phyloP scores from a whole-genome alignment of 2,888 invertebrate species.

The Chymomyza caudatula region DNA sequence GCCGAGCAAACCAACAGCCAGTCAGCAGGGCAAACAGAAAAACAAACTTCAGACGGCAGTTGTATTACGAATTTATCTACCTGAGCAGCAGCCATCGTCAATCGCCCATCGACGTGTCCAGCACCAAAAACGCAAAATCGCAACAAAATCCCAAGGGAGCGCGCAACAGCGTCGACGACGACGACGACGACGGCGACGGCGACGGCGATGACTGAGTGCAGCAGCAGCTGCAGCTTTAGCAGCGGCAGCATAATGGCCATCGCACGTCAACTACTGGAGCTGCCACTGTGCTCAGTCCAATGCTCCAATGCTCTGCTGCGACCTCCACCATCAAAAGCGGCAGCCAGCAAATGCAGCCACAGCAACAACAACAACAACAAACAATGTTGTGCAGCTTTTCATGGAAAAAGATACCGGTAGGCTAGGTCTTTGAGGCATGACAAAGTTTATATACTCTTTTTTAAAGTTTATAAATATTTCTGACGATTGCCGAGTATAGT shows the following conservation, averaged over 20 bases:
- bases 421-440: neutral
- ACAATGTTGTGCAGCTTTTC: slow-evolving; percentile 54
- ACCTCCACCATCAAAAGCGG: slow-evolving; percentile 36
- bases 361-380: slow-evolving; percentile 1
- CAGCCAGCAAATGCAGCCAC: neutral
- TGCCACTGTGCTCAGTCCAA: slow-evolving; percentile 38
- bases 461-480: too few species aligned
- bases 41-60: slow-evolving; percentile 53
- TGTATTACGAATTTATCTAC: slow-evolving; percentile 71
- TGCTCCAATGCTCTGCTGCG: slow-evolving; percentile 27
- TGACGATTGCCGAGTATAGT: too few species aligned
- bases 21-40: slow-evolving; percentile 3
- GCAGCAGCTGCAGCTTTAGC: slow-evolving; percentile 18
- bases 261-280: slow-evolving; percentile 56
- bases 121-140: neutral
- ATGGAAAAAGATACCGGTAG: slow-evolving; percentile 36
- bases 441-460: neutral
- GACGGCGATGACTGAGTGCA: neutral
- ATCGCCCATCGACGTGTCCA: slow-evolving; percentile 56
- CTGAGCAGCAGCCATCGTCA: slow-evolving; percentile 72
- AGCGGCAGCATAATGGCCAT: slow-evolving; percentile 63
- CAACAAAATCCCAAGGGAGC: slow-evolving; percentile 61
- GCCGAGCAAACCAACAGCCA: slow-evolving; percentile 25
- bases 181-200: neutral
- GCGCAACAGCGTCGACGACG: neutral